phyloP scores from a whole-genome alignment of 1,140 invertebrate genomes.

The Formica exsecta region DNA sequence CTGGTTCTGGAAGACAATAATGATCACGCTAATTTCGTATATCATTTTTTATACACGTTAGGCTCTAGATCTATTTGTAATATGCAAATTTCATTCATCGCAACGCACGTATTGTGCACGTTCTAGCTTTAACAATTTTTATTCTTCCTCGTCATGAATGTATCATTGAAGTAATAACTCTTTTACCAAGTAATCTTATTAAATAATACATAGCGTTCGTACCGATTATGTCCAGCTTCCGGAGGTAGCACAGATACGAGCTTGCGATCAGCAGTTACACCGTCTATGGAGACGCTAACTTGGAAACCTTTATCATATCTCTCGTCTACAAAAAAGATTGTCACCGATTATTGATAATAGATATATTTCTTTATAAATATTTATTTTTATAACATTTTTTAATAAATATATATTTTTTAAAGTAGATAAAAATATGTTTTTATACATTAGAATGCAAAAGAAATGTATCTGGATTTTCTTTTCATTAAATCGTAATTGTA shows the following conservation, averaged over 20 bases:
- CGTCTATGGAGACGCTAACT: constrained; percentile 93
- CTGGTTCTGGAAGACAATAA: constrained; percentile 88
- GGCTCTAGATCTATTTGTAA: not conserved
- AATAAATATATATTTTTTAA: not conserved
- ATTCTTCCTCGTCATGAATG: not conserved
- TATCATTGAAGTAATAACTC: not conserved
- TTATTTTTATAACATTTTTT: too few relatives aligned
- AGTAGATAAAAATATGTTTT: not conserved
- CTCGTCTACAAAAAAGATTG: constrained; percentile 89
- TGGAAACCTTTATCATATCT: constrained; percentile 95
- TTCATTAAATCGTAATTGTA: not conserved
- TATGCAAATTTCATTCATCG: not conserved
- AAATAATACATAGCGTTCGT: constrained; percentile 13
- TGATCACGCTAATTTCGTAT: not conserved
- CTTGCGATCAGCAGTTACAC: constrained; percentile 91
- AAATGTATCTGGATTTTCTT: too few relatives aligned
- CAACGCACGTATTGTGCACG: not conserved
- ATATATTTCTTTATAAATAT: too few relatives aligned
- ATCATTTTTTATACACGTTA: not conserved
- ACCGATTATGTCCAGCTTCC: constrained; percentile 91
- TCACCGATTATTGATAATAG: constrained; percentile 9
- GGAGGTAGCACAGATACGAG: constrained; percentile 89
- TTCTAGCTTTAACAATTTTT: not conserved
- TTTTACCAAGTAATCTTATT: not conserved
- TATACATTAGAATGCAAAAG: not conserved